phyloP scores from a whole-genome alignment of 2,113 vertebrate species.

The Artemisiospiza belli region DNA sequence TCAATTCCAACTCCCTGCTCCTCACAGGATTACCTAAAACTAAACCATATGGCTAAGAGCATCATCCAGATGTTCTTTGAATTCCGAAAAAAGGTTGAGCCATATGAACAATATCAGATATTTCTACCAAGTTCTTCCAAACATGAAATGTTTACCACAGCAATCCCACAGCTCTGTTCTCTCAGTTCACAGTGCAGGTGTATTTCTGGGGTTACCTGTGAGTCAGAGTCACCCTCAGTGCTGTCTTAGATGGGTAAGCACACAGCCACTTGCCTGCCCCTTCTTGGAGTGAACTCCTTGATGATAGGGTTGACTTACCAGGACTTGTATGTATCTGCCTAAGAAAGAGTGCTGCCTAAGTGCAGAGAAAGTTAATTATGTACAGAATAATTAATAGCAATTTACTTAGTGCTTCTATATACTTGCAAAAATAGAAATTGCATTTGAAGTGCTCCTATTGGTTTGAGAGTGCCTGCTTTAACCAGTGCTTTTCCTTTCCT shows the following conservation, averaged over 20 bases:
- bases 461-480: background rate
- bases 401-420: conserved; percentile 4
- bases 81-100: background rate
- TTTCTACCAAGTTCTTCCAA: background rate
- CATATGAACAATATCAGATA: background rate
- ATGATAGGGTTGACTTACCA: background rate
- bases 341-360: background rate
- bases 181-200: background rate
- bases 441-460: background rate
- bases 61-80: background rate
- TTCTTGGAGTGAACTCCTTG: background rate
- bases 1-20: background rate
- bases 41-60: background rate
- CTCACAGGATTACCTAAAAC: background rate
- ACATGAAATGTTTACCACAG: fast-evolving
- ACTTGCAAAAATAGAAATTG: background rate
- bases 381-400: conserved; percentile 42
- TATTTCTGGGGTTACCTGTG: background rate
- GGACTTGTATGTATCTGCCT: background rate
- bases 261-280: background rate
- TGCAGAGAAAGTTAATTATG: conserved; percentile 4
- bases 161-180: background rate
- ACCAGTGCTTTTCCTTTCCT: background rate
- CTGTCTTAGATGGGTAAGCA: background rate
- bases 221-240: fast-evolving